Percentiles rank a stretch among this genome's conserved stretches.
These are phyloP conservation scores for Diarsia mendica DNA, from an alignment of 2,888 invertebrate genomes.

Conservation along the genomic window DNA sequence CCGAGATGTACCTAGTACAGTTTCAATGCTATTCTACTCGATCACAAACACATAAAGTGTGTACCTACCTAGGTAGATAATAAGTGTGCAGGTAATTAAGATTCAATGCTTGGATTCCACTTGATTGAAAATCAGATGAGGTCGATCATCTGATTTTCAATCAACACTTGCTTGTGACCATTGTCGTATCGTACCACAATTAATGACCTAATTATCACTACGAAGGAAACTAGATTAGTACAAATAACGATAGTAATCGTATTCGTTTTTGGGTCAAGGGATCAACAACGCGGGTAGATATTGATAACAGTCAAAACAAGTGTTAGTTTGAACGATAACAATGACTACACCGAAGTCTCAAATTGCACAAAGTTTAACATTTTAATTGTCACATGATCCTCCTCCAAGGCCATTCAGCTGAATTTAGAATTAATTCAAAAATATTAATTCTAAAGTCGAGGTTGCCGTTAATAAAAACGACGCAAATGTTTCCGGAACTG, in stretches of 20 bases:
- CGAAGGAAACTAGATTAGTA: constrained; percentile 40
- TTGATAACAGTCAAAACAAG: constrained; percentile 55
- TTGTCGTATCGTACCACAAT: constrained; percentile 10
- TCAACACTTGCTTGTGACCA: constrained; percentile 3
- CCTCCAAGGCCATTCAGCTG: constrained; percentile 29
- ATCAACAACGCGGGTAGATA: constrained; percentile 28
- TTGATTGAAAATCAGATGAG: constrained; percentile 39
- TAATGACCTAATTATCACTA: constrained; percentile 45
- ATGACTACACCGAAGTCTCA: constrained; percentile 2
- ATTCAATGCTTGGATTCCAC: constrained; percentile 14
- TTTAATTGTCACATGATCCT: background rate
- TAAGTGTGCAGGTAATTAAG: constrained; percentile 1
- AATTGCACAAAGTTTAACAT: constrained; percentile 1
- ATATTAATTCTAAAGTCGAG: constrained; percentile 38
- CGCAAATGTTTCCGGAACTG: constrained; percentile 49
- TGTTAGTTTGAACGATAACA: constrained; percentile 32
- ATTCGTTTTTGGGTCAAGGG: constrained; percentile 63
- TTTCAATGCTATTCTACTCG: background rate
- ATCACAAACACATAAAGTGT: background rate
- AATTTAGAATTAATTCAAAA: constrained; percentile 20
- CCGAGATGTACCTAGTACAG: background rate
- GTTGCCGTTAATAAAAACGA: constrained; percentile 41
- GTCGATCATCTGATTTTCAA: constrained; percentile 26
- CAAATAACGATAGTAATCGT: constrained; percentile 48
- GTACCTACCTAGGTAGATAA: background rate